phyloP scores from a whole-genome alignment of 37 sponge, comb jelly and placozoan genomes.

The Halisarca cf. caerulea region DNA sequence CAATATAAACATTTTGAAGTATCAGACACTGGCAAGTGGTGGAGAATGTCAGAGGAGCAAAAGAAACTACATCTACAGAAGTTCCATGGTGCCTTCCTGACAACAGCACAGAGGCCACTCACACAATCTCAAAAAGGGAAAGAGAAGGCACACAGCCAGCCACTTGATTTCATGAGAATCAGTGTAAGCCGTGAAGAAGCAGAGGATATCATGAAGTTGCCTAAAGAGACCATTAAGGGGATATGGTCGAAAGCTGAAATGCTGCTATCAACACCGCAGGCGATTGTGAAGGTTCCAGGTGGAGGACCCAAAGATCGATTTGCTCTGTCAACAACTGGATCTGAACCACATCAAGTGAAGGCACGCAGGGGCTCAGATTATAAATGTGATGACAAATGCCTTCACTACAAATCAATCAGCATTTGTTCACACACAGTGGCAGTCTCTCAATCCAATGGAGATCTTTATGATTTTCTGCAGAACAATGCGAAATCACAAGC shows the following conservation, averaged over 20 bases:
- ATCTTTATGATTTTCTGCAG: neutral
- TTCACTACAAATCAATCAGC: neutral
- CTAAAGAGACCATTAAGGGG: neutral
- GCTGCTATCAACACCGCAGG: neutral
- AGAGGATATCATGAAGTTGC: neutral
- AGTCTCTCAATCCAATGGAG: neutral
- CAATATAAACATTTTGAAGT: neutral
- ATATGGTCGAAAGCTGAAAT: constrained; percentile 13
- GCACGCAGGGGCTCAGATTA: neutral
- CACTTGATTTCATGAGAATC: no score
- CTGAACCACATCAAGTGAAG: neutral
- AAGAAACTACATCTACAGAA: neutral
- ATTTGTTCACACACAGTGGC: constrained; percentile 38
- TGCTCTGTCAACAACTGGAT: neutral
- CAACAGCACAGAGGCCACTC: no score
- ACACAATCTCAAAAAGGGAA: no score
- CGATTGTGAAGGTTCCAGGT: constrained; percentile 19
- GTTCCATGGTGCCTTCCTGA: no score
- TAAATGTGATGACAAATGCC: constrained; percentile 29
- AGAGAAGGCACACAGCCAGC: no score
- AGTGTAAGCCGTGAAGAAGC: no score
- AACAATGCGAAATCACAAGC: neutral
- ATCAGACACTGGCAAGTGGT: constrained; percentile 4
- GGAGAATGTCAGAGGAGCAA: constrained; percentile 19
- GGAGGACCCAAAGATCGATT: neutral